Percentiles rank a stretch among this genome's conserved stretches.
Conservation (phyloP, 2,113 vertebrate genomes). For the Zosterops hypoxanthus region DNA sequence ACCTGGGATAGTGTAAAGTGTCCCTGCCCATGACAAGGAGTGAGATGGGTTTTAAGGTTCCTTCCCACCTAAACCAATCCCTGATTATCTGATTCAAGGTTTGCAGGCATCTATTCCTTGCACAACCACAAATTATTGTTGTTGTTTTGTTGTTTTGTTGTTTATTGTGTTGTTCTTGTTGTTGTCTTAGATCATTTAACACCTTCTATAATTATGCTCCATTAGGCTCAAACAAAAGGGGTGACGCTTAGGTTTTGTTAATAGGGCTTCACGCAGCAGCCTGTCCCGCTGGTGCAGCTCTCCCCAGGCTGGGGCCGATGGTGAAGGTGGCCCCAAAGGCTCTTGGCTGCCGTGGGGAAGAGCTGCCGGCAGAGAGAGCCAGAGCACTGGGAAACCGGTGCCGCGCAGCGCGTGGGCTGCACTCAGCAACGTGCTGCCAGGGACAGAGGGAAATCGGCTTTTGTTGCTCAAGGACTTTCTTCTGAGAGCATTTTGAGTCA, state of each 20-base stretch:
- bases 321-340: neutral
- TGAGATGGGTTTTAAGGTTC: neutral
- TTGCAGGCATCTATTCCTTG: neutral
- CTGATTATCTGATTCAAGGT: neutral
- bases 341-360: neutral
- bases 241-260: accelerated
- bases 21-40: neutral
- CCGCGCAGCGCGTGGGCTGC: accelerated
- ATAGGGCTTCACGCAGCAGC: accelerated
- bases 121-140: neutral
- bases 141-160: too few species aligned
- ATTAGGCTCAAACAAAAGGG: neutral
- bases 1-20: accelerated
- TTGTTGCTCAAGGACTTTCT: neutral
- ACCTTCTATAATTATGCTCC: neutral
- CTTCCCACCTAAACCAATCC: neutral
- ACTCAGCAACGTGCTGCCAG: accelerated
- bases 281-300: accelerated
- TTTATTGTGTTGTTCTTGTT: too few species aligned
- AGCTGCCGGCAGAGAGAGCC: slow-evolving; percentile 50
- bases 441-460: neutral
- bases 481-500: neutral
- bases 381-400: neutral
- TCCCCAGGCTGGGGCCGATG: accelerated
- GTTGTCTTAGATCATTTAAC: neutral